A percentile compares a stretch with the other conserved stretches of the same genome.
These are phyloP conservation scores for Engraulis encrasicolus DNA, from an alignment of 2,113 vertebrate species.

Conservation along the genomic window DNA sequence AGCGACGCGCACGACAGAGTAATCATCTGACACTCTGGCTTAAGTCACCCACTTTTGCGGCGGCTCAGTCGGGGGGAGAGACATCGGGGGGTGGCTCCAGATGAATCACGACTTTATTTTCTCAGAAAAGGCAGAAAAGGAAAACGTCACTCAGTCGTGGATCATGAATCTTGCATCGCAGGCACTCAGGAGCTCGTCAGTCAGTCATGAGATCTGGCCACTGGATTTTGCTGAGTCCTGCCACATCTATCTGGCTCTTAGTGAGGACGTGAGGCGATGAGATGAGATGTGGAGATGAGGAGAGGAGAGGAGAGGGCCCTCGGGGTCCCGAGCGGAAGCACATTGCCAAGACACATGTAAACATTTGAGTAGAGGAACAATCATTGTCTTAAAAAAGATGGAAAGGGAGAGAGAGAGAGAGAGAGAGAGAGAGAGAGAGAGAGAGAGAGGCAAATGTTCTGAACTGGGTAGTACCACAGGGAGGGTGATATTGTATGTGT, in stretches of 20 bases:
- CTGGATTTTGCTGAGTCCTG: neutral
- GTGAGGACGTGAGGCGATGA: neutral
- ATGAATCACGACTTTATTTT: slow-evolving; percentile 44
- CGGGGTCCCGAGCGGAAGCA: neutral
- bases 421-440: too few species aligned
- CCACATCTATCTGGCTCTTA: neutral
- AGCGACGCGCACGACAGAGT: neutral
- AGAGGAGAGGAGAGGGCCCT: too few species aligned
- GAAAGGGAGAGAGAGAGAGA: too few species aligned
- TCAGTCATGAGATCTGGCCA: slow-evolving; percentile 34
- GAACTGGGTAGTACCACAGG: neutral
- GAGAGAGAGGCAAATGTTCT: neutral
- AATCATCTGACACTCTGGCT: slow-evolving; percentile 36
- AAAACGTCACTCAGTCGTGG: neutral
- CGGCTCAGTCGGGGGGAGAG: slow-evolving; percentile 35
- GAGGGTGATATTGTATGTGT: neutral
- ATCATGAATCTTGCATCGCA: slow-evolving; percentile 26
- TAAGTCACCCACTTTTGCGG: slow-evolving; percentile 23
- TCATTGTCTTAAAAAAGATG: neutral
- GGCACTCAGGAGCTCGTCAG: slow-evolving; percentile 28
- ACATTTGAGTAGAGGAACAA: neutral
- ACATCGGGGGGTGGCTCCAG: slow-evolving; percentile 31
- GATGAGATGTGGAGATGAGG: neutral
- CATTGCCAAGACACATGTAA: neutral
- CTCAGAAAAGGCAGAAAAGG: slow-evolving; percentile 17